These are phyloP conservation scores for Ornithoptera priamus DNA, from an alignment of 2,888 invertebrate genomes.

Conservation along the genomic window DNA sequence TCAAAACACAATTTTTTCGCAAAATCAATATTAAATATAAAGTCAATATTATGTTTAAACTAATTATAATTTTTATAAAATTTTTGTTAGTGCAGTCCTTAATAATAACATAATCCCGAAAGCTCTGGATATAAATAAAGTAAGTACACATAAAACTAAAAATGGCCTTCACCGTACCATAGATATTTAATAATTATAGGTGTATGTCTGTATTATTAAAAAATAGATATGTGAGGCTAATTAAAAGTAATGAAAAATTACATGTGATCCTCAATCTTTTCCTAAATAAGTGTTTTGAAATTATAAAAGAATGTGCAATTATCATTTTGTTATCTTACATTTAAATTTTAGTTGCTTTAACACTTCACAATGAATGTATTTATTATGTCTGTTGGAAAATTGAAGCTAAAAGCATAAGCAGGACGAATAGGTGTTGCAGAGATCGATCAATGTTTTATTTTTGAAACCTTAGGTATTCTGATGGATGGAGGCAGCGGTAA, in stretches of 20 bases:
- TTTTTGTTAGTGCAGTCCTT: too few species aligned
- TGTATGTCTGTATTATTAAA: background rate
- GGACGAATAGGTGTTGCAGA: slow-evolving; percentile 1
- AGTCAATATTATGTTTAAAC: too few species aligned
- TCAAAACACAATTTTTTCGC: too few species aligned
- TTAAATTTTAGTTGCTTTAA: slow-evolving; percentile 13
- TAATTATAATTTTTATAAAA: too few species aligned
- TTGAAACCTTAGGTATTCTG: slow-evolving; percentile 71
- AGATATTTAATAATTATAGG: background rate
- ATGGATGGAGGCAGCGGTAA: slow-evolving; percentile 72
- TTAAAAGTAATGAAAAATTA: background rate
- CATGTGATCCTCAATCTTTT: background rate
- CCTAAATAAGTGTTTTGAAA: background rate
- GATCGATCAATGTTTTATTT: slow-evolving; percentile 49
- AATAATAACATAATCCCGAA: too few species aligned
- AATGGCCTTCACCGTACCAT: background rate
- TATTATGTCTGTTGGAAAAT: slow-evolving; percentile 13
- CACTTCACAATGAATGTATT: slow-evolving; percentile 15
- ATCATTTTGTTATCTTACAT: slow-evolving; percentile 26
- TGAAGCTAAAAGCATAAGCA: slow-evolving; percentile 15
- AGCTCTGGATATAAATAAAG: background rate
- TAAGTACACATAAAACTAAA: background rate
- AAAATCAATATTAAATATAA: too few species aligned
- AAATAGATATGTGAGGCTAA: background rate
- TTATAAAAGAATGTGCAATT: slow-evolving; percentile 7